Evolutionary conservation across 2,888 invertebrate genomes (phyloP).

Genomic region (Nomada lathburiana): DNA sequence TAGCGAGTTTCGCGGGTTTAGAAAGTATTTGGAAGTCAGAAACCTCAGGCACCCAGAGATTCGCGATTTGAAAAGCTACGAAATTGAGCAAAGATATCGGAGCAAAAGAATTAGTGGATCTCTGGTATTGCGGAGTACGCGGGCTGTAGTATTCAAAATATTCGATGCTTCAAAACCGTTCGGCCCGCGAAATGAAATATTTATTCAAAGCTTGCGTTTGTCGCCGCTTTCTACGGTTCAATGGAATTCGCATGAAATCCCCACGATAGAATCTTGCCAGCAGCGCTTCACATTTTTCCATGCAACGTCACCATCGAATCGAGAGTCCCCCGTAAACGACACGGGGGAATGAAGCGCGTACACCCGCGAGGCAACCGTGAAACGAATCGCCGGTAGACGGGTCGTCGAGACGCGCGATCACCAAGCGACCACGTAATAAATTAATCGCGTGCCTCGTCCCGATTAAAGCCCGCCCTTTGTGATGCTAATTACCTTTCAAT

Average conservation of each 20-base stretch:
- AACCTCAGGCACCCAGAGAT: no score
- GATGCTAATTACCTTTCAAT: slow-evolving; percentile 81
- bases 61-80: no score
- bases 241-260: slow-evolving; percentile 1
- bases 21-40: no score
- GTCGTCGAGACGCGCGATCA: slow-evolving; percentile 15
- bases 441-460: slow-evolving; percentile 68
- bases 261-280: no score
- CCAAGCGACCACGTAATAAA: slow-evolving; percentile 50
- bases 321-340: not conserved
- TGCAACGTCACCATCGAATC: slow-evolving; percentile 12
- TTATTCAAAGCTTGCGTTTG: no score
- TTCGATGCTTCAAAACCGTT: no score
- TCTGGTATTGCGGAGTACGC: no score
- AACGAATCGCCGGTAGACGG: slow-evolving; percentile 13
- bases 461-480: slow-evolving; percentile 72
- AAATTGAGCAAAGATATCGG: no score
- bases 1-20: no score
- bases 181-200: no score
- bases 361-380: not conserved
- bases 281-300: slow-evolving; percentile 11
- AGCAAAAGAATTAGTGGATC: no score
- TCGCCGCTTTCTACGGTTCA: not conserved
- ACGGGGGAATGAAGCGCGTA: not conserved
- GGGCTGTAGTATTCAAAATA: no score